Base-by-base conservation (phyloP, 2,888 invertebrate genomes). In the Campaea margaritaria region DNA sequence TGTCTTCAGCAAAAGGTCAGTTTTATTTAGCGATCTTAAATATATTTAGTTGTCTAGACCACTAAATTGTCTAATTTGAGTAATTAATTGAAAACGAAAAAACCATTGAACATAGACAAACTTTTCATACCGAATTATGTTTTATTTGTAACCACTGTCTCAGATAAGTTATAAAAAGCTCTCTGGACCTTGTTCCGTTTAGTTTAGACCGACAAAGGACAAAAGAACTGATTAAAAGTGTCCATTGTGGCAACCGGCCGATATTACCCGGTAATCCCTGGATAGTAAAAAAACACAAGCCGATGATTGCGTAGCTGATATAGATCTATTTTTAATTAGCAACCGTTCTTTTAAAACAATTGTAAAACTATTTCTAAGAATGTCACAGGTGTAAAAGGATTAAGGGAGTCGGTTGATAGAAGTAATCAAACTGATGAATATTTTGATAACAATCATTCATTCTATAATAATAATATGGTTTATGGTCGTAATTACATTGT, bases 191-290 rank as follows among this genome's bases (percentile, higher is more conserved):
- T 51, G 21, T 60, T 54, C 31, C 43, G 58, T 48, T 57, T 16
- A 16, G 15, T 55, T 52, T 45, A 62, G 41, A 28, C 28, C 77
- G 79, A 81, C 83, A 82, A 84, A 83, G 81, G 83, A 86, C 85
- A 86, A 89, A 85, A 84, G 81, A 78, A 75, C 82, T 91, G 88
- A 91, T 91, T 91, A 91, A 91, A 91, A 88, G 77, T 80, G 78
- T 78, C 83, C 76, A 86, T 91, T 88, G 87, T 87, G 79, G 75
- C 75, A 74, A 69, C 77, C 69, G 65, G 71, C 56, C 70, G 62
- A 58, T 67, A 74, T 72, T 72, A 74, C 60, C 64, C 70, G 62
- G 64, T 64, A 69, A 63, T 69, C 72, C 63, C 67, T 64, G 54
- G 63, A 58, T 74, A 62, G 66, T 68, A 73, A 72, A 76, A 70